Evolutionary conservation across 92 coral and sea anemone species (phyloP), one percentile per base, ranked within the genome.

Genomic region (Zoanthus sansibaricus): DNA sequence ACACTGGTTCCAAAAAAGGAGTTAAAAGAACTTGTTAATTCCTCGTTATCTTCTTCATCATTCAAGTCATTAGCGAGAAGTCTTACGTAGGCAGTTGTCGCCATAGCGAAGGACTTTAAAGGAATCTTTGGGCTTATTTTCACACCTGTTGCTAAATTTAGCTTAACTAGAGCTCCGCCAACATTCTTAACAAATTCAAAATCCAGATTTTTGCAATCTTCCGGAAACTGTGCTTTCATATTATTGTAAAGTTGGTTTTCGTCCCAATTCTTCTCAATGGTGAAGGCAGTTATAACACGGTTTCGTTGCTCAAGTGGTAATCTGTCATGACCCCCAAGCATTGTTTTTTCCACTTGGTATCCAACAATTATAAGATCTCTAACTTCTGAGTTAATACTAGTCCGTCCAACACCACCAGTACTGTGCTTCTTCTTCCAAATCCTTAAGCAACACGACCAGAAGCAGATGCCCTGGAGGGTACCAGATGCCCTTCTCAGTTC

Each of bases 211-310:
- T 54, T 91, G 66, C 93, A 87, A 66, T 91, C 88, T 11, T 87
- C 86, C 12, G 89, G 93, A 48, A 91, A 91, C 91, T 91, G 91
- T 62, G 88, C 88, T 67, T 91, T 75, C 18, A 87, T 62, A 54
- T 71, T 90, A 10, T 64, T 20, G 58, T 78, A 90, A 16, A 86
- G 83, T 7, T 55, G 42, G n/a, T 72, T 61, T 46, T 86, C 78
- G 66, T 51, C 61, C 82, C 90, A 68, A 7, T 44, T 17, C 54
- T 73, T 73, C 21, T 73, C 77, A 45, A 73, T 73, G 56, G 13
- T 73, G 31, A 73, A 73, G 30, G 31, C 58, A 6, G 55, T 46
- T 14, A 72, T 17, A 42, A 73, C 56, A 4, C 58, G 77, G 56
- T 56, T 30, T 73, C 54, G 72, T 73, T 73, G 33, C 33, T 73